Percentiles rank a stretch among this genome's conserved stretches.
Evolutionary conservation across 2,113 vertebrate species (phyloP).

Genomic region (Burhinus oedicnemus): DNA sequence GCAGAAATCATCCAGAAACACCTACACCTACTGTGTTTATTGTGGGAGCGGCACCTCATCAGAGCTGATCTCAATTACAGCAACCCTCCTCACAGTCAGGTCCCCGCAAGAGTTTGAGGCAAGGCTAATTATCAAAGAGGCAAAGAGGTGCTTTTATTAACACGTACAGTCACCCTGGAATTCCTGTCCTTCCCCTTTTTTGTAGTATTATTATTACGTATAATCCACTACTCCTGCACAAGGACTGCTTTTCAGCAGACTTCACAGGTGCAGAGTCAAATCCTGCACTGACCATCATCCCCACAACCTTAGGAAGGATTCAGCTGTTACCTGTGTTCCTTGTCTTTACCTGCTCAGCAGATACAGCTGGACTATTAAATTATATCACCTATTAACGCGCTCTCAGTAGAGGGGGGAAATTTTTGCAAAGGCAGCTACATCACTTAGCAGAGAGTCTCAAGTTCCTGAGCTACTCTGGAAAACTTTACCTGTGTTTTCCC

Average conservation of each 20-base stretch:
- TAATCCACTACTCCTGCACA: background rate
- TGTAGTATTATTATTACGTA: rapidly evolving
- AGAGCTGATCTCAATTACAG: background rate
- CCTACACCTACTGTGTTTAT: background rate
- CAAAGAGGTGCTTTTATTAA: background rate
- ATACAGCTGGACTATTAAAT: background rate
- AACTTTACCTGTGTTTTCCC: background rate
- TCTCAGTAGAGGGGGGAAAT: background rate
- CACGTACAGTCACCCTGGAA: rapidly evolving
- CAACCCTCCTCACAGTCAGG: background rate
- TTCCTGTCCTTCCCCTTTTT: background rate
- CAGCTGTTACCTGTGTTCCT: background rate
- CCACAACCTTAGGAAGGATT: background rate
- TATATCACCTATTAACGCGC: background rate
- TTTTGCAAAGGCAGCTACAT: background rate
- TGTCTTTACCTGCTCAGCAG: background rate
- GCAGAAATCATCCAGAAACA: background rate
- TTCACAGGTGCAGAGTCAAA: background rate
- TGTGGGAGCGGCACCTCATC: background rate
- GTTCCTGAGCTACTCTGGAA: background rate
- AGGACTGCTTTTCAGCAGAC: background rate
- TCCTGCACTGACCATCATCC: background rate
- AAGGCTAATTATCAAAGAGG: background rate
- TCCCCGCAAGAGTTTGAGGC: background rate
- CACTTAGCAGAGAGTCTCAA: background rate